Conservation (phyloP, 2,888 invertebrate genomes). For the Sphaerophoria rueppellii region DNA sequence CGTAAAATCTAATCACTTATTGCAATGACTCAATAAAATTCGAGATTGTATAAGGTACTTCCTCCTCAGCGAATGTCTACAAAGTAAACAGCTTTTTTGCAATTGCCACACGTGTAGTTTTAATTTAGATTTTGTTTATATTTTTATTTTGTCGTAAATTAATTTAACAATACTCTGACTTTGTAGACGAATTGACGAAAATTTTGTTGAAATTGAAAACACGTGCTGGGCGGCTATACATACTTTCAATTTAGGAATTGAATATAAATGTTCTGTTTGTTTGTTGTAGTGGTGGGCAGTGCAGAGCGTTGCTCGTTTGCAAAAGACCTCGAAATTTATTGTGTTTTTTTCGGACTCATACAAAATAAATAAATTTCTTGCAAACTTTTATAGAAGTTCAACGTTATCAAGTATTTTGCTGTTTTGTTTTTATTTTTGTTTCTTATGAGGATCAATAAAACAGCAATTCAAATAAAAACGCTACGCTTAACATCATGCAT, state of each 20-base stretch:
- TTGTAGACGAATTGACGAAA: neutral
- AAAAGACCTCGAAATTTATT: constrained; percentile 12
- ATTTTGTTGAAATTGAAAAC: neutral
- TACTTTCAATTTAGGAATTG: constrained; percentile 1
- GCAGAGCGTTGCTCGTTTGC: neutral
- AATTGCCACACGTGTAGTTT: constrained; percentile 23
- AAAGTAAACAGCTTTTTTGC: constrained; percentile 1
- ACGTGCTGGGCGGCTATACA: constrained; percentile 9
- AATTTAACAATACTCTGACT: neutral
- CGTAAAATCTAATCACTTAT: constrained; percentile 30
- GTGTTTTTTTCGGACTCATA: neutral
- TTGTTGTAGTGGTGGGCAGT: no score
- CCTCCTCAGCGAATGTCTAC: neutral
- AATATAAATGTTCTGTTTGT: neutral
- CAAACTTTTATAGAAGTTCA: neutral
- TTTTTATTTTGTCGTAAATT: constrained; percentile 23
- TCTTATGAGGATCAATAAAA: no score
- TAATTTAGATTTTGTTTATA: constrained; percentile 24
- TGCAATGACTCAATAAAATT: constrained; percentile 15
- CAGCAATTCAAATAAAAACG: no score
- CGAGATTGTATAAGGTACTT: neutral
- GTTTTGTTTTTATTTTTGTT: no score
- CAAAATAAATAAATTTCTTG: neutral
- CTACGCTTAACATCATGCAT: no score
- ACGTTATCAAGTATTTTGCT: no score